Conservation (phyloP, 1,140 invertebrate genomes). For the Asobara japonica region DNA sequence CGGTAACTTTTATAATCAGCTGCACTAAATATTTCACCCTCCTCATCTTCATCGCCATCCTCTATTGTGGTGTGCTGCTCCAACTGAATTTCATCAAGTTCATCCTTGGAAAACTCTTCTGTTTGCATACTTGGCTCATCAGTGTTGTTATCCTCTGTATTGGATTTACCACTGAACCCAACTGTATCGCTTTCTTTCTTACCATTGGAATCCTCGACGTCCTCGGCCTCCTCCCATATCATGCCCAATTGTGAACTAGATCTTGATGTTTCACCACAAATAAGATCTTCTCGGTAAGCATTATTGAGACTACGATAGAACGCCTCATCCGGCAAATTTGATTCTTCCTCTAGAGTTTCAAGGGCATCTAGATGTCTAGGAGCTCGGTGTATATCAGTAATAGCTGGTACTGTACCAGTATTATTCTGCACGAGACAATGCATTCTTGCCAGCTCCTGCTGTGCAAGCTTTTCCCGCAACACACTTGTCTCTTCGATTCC, state of each 20-base stretch:
- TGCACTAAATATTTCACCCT: slow-evolving; percentile 78
- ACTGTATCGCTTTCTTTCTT: slow-evolving; percentile 54
- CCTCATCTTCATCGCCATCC: slow-evolving; percentile 63
- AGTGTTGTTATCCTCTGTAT: slow-evolving; percentile 53
- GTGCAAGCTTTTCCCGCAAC: slow-evolving; percentile 56
- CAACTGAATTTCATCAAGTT: slow-evolving; percentile 53
- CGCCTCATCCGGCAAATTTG: slow-evolving; percentile 79
- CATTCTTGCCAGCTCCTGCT: slow-evolving; percentile 61
- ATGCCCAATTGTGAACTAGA: slow-evolving; percentile 78
- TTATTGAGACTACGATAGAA: slow-evolving; percentile 90
- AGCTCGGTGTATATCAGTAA: slow-evolving; percentile 57
- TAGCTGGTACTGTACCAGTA: slow-evolving; percentile 53
- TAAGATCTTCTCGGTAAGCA: slow-evolving; percentile 83
- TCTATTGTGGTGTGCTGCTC: slow-evolving; percentile 48
- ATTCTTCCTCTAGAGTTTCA: slow-evolving; percentile 65
- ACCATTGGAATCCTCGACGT: slow-evolving; percentile 62
- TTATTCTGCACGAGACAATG: slow-evolving; percentile 56
- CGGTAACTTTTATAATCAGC: slow-evolving; percentile 83
- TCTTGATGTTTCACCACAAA: slow-evolving; percentile 71
- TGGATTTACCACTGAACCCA: slow-evolving; percentile 61
- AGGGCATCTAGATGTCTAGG: slow-evolving; percentile 65
- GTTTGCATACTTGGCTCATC: not conserved
- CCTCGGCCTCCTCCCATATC: slow-evolving; percentile 79
- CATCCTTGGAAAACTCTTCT: slow-evolving; percentile 47
- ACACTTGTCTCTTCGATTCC: slow-evolving; percentile 59